Base-by-base conservation (phyloP, 92 coral and sea anemone genomes). In the Epizoanthus illoricatus region DNA sequence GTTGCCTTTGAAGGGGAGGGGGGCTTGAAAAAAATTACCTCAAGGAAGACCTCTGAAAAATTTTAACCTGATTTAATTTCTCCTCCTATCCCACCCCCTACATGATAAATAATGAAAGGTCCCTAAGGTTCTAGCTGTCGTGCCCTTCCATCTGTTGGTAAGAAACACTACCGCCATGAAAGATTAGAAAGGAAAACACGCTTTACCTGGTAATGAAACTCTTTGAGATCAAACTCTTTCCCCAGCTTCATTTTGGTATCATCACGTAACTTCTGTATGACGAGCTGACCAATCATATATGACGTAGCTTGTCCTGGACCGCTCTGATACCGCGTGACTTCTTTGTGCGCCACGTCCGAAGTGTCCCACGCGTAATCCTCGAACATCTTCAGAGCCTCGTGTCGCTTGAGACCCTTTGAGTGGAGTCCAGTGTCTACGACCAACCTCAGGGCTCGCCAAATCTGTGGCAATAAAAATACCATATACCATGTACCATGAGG, bases 401-500 rank as follows among this genome's bases (percentile, higher is more conserved):
- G 79, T 23, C 98, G 86, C 10, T 81, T 95, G 84, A 93, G 83
- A 15, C 92, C 94, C 71, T 87, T 93, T 71, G 88, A 83, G 80
- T 95, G 98, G 41, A 95, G 92, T 17, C 97, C 98, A n/a, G 97
- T 43, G 75, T 95, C 98, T 13, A 95, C 86, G 2, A 95, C 90
- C 60, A 95, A 90, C 12, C 98, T 89, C 17, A 95, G 84, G 2
- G 97, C 97, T 36, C 98, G 90, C 98, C 95, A 95, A 65, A 93
- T 87, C 97, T 95, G 54, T 28, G 54, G 49, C 16, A 84, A 45
- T 1, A 69, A 49, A 45, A 15, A 57, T 36, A n/a, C n/a, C n/a
- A n/a, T n/a, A n/a, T n/a, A n/a, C n/a, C n/a, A 43, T 52, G 2
- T 13, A 52, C 12, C 56, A 52, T 52, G 56, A 2, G 3, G 15